A percentile compares a stretch with the other conserved stretches of the same genome.
phyloP scores from a whole-genome alignment of 2,888 invertebrate genomes.

The Sinodicranocentrus sp. region DNA sequence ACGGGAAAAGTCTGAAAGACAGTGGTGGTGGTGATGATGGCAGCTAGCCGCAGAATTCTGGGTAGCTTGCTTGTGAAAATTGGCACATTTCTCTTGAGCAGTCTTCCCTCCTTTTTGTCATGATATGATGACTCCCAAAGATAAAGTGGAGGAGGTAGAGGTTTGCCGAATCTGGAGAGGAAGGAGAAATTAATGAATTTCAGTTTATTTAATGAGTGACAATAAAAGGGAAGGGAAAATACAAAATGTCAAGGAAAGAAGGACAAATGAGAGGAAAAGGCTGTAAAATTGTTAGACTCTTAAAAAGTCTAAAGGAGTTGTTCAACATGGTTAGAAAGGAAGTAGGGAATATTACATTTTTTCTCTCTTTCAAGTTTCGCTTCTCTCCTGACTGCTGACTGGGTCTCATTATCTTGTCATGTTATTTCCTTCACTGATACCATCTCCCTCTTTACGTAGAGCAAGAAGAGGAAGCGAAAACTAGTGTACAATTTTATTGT shows the following conservation, averaged over 20 bases:
- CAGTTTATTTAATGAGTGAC: slow-evolving; percentile 60
- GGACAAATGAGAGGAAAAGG: slow-evolving; percentile 32
- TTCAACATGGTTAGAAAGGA: too few species aligned
- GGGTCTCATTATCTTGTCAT: slow-evolving; percentile 61
- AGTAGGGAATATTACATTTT: background rate
- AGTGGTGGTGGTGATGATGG: too few species aligned
- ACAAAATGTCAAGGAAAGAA: slow-evolving; percentile 52
- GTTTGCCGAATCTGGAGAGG: too few species aligned
- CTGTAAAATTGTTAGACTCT: too few species aligned
- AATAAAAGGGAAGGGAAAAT: slow-evolving; percentile 42
- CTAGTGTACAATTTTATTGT: too few species aligned
- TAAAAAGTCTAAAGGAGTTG: too few species aligned
- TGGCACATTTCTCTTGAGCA: slow-evolving; percentile 35
- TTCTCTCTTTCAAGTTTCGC: background rate
- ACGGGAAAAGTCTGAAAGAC: slow-evolving; percentile 1
- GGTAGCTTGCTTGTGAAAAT: slow-evolving; percentile 34
- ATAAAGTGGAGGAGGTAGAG: too few species aligned
- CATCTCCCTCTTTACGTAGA: background rate
- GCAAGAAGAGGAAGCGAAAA: background rate
- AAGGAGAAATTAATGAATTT: slow-evolving; percentile 56
- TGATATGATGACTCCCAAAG: too few species aligned
- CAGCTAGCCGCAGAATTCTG: slow-evolving; percentile 56
- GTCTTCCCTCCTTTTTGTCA: background rate
- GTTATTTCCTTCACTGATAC: slow-evolving; percentile 47
- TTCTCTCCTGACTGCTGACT: background rate